phyloP scores from a whole-genome alignment of 2,113 vertebrate genomes.

The Lycaon pictus region DNA sequence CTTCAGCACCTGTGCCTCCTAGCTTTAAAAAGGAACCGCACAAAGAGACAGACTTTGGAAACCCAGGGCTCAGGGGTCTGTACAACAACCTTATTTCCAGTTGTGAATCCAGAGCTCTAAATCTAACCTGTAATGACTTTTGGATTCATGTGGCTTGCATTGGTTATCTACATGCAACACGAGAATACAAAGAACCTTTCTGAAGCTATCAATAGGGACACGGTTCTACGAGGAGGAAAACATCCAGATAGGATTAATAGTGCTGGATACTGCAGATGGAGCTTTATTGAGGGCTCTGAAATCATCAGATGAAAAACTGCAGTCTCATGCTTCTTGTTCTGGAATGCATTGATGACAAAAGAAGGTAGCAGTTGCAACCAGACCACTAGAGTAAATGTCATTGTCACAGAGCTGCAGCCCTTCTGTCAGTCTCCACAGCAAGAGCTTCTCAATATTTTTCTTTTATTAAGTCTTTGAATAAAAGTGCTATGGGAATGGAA shows the following conservation, averaged over 20 bases:
- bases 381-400: not conserved
- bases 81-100: conserved; percentile 93
- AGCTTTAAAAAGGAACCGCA: conserved; percentile 79
- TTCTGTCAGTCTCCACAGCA: not conserved
- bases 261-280: not conserved
- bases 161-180: conserved; percentile 93
- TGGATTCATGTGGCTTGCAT: conserved; percentile 95
- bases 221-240: conserved; percentile 91
- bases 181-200: conserved; percentile 94
- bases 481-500: conserved; percentile 49
- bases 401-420: not conserved
- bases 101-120: conserved; percentile 96
- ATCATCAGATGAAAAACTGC: not conserved
- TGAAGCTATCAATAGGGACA: conserved; percentile 94
- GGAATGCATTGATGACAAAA: not conserved
- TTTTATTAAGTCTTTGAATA: conserved; percentile 46
- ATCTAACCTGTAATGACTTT: conserved; percentile 96
- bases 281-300: not conserved
- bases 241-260: conserved; percentile 95
- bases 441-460: not conserved
- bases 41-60: conserved; percentile 84
- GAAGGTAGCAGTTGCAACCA: not conserved
- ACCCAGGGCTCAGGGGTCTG: conserved; percentile 89
- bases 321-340: not conserved
- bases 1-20: conserved; percentile 83